Conservation (phyloP, 2,113 vertebrate genomes). For the Glaucidium brasilianum region DNA sequence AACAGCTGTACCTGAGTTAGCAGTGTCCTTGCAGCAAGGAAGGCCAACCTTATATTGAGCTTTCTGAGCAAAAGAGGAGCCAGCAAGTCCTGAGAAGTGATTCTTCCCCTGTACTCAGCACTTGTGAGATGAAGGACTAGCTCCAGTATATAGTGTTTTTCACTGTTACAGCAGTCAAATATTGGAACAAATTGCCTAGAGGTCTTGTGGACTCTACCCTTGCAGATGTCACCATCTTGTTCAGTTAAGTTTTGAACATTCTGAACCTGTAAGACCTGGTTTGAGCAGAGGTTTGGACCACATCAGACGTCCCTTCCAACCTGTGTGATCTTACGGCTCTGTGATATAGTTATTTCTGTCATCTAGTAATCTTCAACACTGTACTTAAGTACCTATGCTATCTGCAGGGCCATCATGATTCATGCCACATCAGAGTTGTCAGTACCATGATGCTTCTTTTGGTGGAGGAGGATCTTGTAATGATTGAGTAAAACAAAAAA, state of each 20-base stretch:
- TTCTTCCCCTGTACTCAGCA: background rate
- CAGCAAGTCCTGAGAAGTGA: background rate
- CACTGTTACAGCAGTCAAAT: background rate
- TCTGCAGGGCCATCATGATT: background rate
- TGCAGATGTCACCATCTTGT: no score
- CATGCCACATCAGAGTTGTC: background rate
- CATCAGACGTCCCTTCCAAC: background rate
- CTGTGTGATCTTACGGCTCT: accelerated
- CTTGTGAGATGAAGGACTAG: background rate
- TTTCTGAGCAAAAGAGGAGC: background rate
- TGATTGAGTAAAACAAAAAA: background rate
- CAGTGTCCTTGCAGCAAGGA: background rate
- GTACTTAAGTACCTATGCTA: background rate
- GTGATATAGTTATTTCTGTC: background rate
- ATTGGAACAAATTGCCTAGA: background rate
- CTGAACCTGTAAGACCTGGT: background rate
- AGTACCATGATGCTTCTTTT: background rate
- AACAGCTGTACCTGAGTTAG: background rate
- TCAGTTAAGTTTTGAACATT: no score
- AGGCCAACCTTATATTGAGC: background rate
- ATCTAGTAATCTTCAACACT: background rate
- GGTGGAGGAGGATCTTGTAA: background rate
- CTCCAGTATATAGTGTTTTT: background rate
- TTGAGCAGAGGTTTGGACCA: background rate
- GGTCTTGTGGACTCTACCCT: background rate